phyloP scores from a whole-genome alignment of 2,113 vertebrate genomes.

The Scolopax mira region DNA sequence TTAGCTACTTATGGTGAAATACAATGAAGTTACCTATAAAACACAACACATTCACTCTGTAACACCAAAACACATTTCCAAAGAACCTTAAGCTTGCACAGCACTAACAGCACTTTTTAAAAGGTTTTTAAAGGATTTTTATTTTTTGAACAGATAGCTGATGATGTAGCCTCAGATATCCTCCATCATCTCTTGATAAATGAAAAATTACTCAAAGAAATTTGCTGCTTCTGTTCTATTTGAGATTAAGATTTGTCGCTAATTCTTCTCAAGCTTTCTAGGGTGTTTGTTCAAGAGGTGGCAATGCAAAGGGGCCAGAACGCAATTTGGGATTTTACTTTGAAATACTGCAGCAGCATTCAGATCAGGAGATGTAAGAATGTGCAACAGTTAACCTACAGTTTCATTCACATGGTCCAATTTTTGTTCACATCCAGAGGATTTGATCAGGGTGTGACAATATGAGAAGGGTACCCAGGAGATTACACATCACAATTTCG shows the following conservation, averaged over 20 bases:
- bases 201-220: background rate
- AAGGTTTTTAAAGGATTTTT: background rate
- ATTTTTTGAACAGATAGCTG: background rate
- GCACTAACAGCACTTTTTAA: background rate
- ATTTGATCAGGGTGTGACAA: too few species aligned
- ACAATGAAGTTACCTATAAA: background rate
- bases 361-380: background rate
- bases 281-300: background rate
- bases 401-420: background rate
- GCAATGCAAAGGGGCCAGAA: background rate
- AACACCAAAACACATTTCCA: background rate
- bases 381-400: background rate
- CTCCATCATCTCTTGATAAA: background rate
- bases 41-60: background rate
- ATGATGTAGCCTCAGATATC: background rate
- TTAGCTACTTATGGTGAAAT: background rate
- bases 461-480: background rate
- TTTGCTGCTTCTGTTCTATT: background rate
- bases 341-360: background rate
- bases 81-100: background rate
- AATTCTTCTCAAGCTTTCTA: background rate
- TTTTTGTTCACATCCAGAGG: background rate
- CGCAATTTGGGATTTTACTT: too few species aligned
- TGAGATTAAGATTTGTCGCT: background rate
- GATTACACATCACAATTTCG: background rate